phyloP scores from a whole-genome alignment of 2,113 vertebrate genomes.

The Antennarius striatus region DNA sequence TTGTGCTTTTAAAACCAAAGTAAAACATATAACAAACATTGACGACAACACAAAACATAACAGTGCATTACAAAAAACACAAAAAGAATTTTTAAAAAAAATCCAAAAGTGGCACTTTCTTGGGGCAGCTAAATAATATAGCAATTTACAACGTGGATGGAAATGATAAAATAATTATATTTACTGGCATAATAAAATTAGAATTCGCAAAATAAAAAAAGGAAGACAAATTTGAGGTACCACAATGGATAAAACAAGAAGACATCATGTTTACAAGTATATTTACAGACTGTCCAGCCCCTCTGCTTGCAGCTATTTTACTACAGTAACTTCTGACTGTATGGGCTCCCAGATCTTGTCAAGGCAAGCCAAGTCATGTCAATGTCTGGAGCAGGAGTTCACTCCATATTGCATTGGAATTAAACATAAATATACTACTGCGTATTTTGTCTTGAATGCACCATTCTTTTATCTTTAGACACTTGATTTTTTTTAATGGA shows the following conservation, averaged over 20 bases:
- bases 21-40: conserved; percentile 83
- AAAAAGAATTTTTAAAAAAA: conserved; percentile 58
- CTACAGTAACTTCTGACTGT: conserved; percentile 78
- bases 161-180: conserved; percentile 81
- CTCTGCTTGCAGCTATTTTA: conserved; percentile 82
- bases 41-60: conserved; percentile 85
- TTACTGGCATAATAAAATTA: conserved; percentile 82
- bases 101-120: conserved; percentile 94
- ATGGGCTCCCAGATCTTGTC: conserved; percentile 67
- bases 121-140: conserved; percentile 88
- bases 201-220: conserved; percentile 80
- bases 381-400: conserved; percentile 65
- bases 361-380: conserved; percentile 65
- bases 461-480: conserved; percentile 55
- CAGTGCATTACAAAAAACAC: conserved; percentile 96
- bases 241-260: conserved; percentile 87
- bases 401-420: conserved; percentile 82
- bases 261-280: conserved; percentile 81
- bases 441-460: conserved; percentile 66
- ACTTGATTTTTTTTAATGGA: conserved; percentile 58
- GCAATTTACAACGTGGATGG: conserved; percentile 89
- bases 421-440: conserved; percentile 77
- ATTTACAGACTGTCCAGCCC: conserved; percentile 91
- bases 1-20: conserved; percentile 99
- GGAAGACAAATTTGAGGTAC: conserved; percentile 90